phyloP scores from a whole-genome alignment of 1,140 invertebrate species.

The Atopsyche davidsoni region DNA sequence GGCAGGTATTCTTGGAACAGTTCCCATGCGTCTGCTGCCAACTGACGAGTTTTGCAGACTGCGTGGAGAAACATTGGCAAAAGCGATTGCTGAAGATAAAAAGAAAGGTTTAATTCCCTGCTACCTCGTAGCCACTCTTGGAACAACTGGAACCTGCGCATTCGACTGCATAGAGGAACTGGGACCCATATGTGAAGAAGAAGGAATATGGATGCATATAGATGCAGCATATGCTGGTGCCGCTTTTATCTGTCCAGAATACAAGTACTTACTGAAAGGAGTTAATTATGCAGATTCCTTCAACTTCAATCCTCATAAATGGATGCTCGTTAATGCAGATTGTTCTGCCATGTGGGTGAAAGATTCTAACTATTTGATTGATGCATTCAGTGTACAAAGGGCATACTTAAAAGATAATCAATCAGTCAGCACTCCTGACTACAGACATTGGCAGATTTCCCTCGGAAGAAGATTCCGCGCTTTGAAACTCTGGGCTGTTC shows the following conservation, averaged over 20 bases:
- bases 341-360: slow-evolving; percentile 85
- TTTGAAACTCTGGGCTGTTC: slow-evolving; percentile 91
- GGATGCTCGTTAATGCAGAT: slow-evolving; percentile 88
- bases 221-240: slow-evolving; percentile 87
- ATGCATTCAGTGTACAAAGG: slow-evolving; percentile 88
- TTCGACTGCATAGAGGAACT: slow-evolving; percentile 84
- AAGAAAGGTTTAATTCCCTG: slow-evolving; percentile 82
- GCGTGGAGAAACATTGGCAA: slow-evolving; percentile 71
- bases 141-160: slow-evolving; percentile 88
- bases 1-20: slow-evolving; percentile 72
- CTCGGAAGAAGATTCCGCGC: slow-evolving; percentile 85
- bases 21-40: slow-evolving; percentile 73
- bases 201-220: slow-evolving; percentile 79
- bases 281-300: slow-evolving; percentile 80
- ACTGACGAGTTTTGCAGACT: slow-evolving; percentile 74
- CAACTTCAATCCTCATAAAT: slow-evolving; percentile 90
- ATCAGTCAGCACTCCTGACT: slow-evolving; percentile 72
- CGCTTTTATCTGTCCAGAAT: slow-evolving; percentile 88
- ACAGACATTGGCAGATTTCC: slow-evolving; percentile 92
- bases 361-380: slow-evolving; percentile 68
- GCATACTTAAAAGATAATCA: slow-evolving; percentile 79
- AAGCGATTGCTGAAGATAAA: slow-evolving; percentile 78
- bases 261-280: slow-evolving; percentile 70
- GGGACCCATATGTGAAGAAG: slow-evolving; percentile 69
- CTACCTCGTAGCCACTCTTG: slow-evolving; percentile 80